Conservation (phyloP, 1,140 invertebrate genomes). For the Zophobas atratus region DNA sequence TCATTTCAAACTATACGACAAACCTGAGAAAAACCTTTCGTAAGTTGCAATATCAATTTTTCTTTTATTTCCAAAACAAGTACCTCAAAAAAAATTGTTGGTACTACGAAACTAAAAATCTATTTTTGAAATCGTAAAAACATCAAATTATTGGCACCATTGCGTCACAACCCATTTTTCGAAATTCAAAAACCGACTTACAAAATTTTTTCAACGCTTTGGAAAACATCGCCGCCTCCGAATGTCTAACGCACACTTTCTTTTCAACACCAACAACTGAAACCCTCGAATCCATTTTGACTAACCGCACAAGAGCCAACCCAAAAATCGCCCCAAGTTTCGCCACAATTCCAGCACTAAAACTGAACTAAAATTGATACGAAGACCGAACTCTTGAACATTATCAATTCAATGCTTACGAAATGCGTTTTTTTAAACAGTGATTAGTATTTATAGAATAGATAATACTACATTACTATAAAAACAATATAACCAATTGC, state of each 20-base stretch:
- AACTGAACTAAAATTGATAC: conserved; percentile 28
- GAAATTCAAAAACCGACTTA: background rate
- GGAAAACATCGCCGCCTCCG: background rate
- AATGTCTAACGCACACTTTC: background rate
- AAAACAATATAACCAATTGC: conserved; percentile 18
- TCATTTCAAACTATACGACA: no score
- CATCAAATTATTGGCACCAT: background rate
- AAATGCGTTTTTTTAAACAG: conserved; percentile 25
- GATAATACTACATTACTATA: conserved; percentile 30
- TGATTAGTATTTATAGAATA: conserved; percentile 29
- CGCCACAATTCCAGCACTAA: conserved; percentile 3
- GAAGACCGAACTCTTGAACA: background rate
- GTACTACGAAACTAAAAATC: no score
- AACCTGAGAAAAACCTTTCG: no score
- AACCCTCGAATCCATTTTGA: no score
- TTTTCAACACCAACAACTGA: no score
- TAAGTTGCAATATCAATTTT: no score
- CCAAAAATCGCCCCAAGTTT: background rate
- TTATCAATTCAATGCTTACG: conserved; percentile 23
- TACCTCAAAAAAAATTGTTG: no score
- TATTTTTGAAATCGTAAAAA: background rate
- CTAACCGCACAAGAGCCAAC: no score
- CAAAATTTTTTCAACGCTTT: conserved; percentile 32
- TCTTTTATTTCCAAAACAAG: no score
- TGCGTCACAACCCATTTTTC: background rate